Evolutionary conservation across 2,797 vertebrate genomes (phyloP).

Genomic region (Chanos chanos): DNA sequence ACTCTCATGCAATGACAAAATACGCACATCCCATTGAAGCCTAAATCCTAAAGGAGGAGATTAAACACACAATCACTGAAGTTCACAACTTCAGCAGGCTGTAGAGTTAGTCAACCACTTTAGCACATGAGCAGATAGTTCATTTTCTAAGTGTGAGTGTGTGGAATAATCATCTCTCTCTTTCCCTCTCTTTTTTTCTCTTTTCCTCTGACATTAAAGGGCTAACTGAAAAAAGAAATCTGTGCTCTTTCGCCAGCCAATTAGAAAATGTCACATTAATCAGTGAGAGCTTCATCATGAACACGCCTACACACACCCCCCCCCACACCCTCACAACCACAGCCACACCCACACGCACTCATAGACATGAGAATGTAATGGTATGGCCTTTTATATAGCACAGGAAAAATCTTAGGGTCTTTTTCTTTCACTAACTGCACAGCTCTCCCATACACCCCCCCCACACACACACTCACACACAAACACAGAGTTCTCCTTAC

Average conservation of each 20-base stretch:
- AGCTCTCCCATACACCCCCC: too few relatives aligned
- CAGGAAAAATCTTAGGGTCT: too few relatives aligned
- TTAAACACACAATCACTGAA: too few relatives aligned
- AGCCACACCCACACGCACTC: neutral
- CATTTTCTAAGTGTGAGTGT: neutral
- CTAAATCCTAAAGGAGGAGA: neutral
- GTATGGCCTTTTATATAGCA: too few relatives aligned
- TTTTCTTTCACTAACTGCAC: too few relatives aligned
- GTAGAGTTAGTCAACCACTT: too few relatives aligned
- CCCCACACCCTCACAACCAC: neutral
- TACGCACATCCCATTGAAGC: conserved; percentile 1
- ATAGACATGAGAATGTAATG: too few relatives aligned
- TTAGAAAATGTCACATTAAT: conserved; percentile 20
- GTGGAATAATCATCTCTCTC: neutral
- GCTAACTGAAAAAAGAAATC: conserved; percentile 8
- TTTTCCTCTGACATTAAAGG: conserved; percentile 1
- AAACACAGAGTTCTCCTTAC: too few relatives aligned
- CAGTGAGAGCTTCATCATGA: neutral
- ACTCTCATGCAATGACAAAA: conserved; percentile 18
- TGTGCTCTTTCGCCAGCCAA: conserved; percentile 38
- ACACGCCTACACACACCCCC: conserved; percentile 13
- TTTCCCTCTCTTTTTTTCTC: neutral
- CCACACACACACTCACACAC: neutral
- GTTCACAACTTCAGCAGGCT: too few relatives aligned
- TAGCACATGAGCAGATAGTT: too few relatives aligned